Conservation (phyloP, 2,797 vertebrate species). For the Poeciliopsis gracilis region DNA sequence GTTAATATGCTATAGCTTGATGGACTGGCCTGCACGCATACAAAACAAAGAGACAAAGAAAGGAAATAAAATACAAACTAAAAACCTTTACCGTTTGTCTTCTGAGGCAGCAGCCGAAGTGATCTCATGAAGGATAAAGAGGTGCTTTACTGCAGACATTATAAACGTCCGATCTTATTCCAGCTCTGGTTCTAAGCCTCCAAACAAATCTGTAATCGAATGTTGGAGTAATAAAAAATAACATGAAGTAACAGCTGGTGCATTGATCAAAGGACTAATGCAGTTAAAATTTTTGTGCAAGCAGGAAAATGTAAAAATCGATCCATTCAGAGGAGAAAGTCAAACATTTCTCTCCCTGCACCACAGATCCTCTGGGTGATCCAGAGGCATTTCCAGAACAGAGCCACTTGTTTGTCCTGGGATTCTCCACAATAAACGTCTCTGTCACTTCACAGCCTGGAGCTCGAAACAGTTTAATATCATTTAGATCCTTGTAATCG, state of each 20-base stretch:
- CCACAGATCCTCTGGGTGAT: background rate
- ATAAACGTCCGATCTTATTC: background rate
- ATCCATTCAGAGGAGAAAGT: background rate
- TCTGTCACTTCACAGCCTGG: background rate
- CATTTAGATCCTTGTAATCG: background rate
- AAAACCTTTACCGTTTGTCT: background rate
- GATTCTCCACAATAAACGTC: background rate
- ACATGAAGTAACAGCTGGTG: background rate
- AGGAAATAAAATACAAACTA: background rate
- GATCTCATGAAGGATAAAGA: background rate
- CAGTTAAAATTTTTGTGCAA: background rate
- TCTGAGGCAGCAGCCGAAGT: background rate
- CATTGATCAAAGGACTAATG: slow-evolving; percentile 3
- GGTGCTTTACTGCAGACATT: background rate
- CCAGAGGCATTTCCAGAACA: background rate
- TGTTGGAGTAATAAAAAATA: background rate
- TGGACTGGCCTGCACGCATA: slow-evolving; percentile 1
- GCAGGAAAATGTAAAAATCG: background rate
- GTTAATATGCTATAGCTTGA: slow-evolving; percentile 33
- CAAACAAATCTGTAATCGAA: background rate
- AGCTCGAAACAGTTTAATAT: background rate
- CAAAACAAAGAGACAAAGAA: background rate
- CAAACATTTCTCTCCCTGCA: background rate
- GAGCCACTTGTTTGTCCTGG: background rate
- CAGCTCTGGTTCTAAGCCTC: background rate